Conservation (phyloP, 64 coral and sea anemone species). For the Trachythela sp. region DNA sequence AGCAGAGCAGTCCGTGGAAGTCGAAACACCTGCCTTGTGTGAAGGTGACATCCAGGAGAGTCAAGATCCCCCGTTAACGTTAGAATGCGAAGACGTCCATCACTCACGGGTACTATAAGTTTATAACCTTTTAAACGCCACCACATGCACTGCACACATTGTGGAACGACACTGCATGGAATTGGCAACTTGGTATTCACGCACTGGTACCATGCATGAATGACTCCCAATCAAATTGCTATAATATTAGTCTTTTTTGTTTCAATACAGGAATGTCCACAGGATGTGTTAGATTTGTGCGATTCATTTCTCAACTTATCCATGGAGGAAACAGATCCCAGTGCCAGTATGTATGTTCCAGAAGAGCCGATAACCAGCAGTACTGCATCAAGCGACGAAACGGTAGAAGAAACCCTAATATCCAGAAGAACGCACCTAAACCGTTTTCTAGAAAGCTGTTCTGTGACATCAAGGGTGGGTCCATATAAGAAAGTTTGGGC, state of each 20-base stretch:
- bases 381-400: neutral
- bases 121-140: no score
- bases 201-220: no score
- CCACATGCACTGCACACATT: no score
- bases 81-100: no score
- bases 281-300: conserved; percentile 6
- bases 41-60: no score
- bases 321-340: neutral
- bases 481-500: neutral
- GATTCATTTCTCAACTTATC: conserved; percentile 6
- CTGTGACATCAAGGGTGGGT: neutral
- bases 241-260: no score
- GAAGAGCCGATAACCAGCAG: neutral
- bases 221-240: no score
- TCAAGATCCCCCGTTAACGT: no score
- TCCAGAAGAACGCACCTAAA: neutral
- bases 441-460: conserved; percentile 4
- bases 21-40: neutral
- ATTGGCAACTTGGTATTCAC: no score
- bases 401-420: conserved; percentile 9
- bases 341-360: neutral
- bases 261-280: neutral
- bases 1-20: no score
- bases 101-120: no score
- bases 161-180: no score